Evolutionary conservation across 2,113 vertebrate species (phyloP).

Genomic region (Otolemur garnettii): DNA sequence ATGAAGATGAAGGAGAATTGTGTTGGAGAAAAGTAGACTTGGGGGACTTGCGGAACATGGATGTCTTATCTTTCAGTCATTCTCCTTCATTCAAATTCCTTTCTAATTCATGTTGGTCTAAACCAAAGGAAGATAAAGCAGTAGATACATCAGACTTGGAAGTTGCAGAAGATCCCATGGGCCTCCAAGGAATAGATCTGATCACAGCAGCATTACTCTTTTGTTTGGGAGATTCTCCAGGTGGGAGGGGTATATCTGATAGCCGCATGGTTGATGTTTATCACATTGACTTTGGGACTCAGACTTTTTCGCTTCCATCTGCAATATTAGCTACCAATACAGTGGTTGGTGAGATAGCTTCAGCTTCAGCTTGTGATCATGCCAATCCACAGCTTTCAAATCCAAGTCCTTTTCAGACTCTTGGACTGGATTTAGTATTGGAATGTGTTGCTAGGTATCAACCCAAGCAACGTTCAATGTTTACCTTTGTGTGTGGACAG

Average conservation of each 20-base stretch:
- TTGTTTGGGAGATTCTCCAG: slow-evolving; percentile 96
- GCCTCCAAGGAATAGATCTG: slow-evolving; percentile 96
- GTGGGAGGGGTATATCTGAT: slow-evolving; percentile 96
- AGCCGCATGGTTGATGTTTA: slow-evolving; percentile 92
- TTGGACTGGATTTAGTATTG: slow-evolving; percentile 95
- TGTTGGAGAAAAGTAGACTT: slow-evolving; percentile 89
- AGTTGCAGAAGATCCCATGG: slow-evolving; percentile 94
- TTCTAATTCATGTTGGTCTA: slow-evolving; percentile 87
- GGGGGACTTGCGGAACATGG: slow-evolving; percentile 89
- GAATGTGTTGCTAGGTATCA: slow-evolving; percentile 98
- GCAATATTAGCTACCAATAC: slow-evolving; percentile 97
- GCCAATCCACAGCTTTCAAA: slow-evolving; percentile 97
- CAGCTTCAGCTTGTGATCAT: slow-evolving; percentile 97
- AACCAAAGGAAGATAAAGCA: slow-evolving; percentile 94
- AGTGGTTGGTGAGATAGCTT: slow-evolving; percentile 98
- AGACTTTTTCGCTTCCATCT: slow-evolving; percentile 97
- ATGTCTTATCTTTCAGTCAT: slow-evolving; percentile 88
- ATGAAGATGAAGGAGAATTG: slow-evolving; percentile 86
- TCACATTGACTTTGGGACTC: slow-evolving; percentile 95
- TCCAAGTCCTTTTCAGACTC: slow-evolving; percentile 96
- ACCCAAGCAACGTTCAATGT: slow-evolving; percentile 98
- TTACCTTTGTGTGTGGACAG: slow-evolving; percentile 98
- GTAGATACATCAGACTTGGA: slow-evolving; percentile 97
- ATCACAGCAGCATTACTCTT: slow-evolving; percentile 97
- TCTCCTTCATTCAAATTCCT: slow-evolving; percentile 88